Percentiles rank a stretch among this genome's conserved stretches.
Evolutionary conservation across 2,113 vertebrate genomes (phyloP).

Genomic region (Trogon surrucura): DNA sequence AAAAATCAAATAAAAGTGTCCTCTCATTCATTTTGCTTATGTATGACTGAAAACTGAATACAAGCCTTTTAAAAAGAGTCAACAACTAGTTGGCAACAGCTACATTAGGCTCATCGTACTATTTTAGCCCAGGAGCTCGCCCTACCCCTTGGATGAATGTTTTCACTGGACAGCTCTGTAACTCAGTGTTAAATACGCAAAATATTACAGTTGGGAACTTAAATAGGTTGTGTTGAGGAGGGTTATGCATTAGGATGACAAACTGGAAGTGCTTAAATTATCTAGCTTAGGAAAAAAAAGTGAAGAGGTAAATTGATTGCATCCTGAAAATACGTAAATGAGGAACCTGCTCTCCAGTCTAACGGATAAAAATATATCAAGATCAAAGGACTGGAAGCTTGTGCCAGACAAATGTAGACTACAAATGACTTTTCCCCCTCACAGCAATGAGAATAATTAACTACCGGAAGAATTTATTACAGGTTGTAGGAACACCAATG

Average conservation of each 20-base stretch:
- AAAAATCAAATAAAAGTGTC: neutral
- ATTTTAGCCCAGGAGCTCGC: neutral
- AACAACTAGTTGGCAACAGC: neutral
- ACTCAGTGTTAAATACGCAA: neutral
- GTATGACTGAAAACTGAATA: neutral
- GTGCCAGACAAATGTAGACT: neutral
- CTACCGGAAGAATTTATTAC: neutral
- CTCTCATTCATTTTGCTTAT: neutral
- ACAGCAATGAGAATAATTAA: conserved; percentile 25
- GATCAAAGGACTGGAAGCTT: conserved; percentile 15
- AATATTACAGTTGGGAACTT: neutral
- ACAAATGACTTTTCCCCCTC: neutral
- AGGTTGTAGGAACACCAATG: neutral
- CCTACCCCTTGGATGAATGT: neutral
- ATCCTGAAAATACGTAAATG: conserved; percentile 10
- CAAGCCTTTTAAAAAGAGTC: neutral
- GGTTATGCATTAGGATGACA: neutral
- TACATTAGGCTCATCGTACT: neutral
- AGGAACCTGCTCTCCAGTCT: neutral
- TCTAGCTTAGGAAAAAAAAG: neutral
- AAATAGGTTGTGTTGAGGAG: neutral
- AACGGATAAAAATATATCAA: conserved; percentile 14
- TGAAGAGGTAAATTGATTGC: neutral
- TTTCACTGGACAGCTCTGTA: neutral
- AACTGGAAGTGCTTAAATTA: conserved; percentile 11